phyloP scores from a whole-genome alignment of 1,140 invertebrate species.

The Zaprionus davidi region DNA sequence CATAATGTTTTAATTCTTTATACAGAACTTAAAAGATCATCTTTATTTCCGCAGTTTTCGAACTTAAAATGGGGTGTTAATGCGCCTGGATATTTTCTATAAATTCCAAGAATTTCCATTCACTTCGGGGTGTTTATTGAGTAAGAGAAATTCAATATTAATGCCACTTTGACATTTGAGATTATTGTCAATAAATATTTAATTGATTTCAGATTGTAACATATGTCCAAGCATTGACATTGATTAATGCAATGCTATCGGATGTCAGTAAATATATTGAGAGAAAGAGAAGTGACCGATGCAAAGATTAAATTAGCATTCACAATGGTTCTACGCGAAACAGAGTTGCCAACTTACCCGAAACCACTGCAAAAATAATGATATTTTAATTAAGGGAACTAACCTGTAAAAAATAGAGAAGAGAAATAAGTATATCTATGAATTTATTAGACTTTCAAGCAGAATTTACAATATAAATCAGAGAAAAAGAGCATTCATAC shows the following conservation, averaged over 20 bases:
- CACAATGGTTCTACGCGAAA: neutral
- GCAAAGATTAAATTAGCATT: neutral
- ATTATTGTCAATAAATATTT: conserved; percentile 66
- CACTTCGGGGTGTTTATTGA: neutral
- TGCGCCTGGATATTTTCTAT: neutral
- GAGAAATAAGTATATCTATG: neutral
- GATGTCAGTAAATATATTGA: neutral
- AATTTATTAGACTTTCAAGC: neutral
- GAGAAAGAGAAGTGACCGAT: too few species aligned
- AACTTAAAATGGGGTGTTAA: conserved; percentile 2
- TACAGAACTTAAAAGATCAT: neutral
- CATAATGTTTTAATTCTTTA: neutral
- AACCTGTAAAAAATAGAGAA: neutral
- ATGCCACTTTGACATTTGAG: conserved; percentile 23
- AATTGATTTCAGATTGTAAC: conserved; percentile 59
- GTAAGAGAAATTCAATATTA: conserved; percentile 52
- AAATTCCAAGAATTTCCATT: neutral
- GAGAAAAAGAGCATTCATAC: too few species aligned
- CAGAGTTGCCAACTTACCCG: neutral
- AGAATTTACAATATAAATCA: neutral
- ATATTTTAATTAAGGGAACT: neutral
- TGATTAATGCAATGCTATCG: conserved; percentile 59
- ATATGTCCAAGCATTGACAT: conserved; percentile 28
- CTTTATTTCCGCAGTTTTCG: neutral
- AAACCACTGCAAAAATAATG: neutral